Conservation (phyloP, 2,888 invertebrate genomes). For the Stratiomys singularior region DNA sequence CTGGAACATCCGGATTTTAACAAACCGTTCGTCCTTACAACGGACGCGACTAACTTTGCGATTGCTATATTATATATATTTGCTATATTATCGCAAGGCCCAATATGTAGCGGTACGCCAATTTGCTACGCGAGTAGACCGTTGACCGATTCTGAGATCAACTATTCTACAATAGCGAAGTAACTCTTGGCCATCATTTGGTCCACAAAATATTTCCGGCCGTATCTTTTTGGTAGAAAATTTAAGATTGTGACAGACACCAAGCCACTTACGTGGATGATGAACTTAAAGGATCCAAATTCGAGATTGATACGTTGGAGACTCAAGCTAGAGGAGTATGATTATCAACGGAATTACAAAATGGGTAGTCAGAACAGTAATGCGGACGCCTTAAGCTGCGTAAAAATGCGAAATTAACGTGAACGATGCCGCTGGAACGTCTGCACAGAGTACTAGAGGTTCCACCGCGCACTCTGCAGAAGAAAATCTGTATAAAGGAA, state of each 20-base stretch:
- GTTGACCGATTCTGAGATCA: constrained; percentile 52
- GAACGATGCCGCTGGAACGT: not conserved
- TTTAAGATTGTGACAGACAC: constrained; percentile 40
- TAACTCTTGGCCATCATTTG: constrained; percentile 58
- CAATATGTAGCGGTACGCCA: constrained; percentile 51
- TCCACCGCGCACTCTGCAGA: constrained; percentile 50
- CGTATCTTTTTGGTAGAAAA: constrained; percentile 57
- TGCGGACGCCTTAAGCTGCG: too few relatives aligned
- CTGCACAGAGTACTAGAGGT: not conserved
- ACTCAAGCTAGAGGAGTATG: constrained; percentile 6
- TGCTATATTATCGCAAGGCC: constrained; percentile 11
- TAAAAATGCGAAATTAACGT: not conserved
- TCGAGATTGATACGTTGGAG: constrained; percentile 22
- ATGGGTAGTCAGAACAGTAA: too few relatives aligned
- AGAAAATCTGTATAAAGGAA: too few relatives aligned
- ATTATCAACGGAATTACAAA: constrained; percentile 7
- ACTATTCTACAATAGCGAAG: constrained; percentile 57
- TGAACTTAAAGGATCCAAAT: constrained; percentile 24
- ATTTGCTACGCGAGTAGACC: constrained; percentile 54
- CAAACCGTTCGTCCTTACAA: not conserved
- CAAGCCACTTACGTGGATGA: constrained; percentile 43
- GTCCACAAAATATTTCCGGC: constrained; percentile 58
- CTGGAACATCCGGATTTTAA: constrained; percentile 13
- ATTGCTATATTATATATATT: too few relatives aligned
- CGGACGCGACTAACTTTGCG: constrained; percentile 18